Evolutionary conservation across 2,113 vertebrate species (phyloP).

Genomic region (Forbesichthys agassizii): DNA sequence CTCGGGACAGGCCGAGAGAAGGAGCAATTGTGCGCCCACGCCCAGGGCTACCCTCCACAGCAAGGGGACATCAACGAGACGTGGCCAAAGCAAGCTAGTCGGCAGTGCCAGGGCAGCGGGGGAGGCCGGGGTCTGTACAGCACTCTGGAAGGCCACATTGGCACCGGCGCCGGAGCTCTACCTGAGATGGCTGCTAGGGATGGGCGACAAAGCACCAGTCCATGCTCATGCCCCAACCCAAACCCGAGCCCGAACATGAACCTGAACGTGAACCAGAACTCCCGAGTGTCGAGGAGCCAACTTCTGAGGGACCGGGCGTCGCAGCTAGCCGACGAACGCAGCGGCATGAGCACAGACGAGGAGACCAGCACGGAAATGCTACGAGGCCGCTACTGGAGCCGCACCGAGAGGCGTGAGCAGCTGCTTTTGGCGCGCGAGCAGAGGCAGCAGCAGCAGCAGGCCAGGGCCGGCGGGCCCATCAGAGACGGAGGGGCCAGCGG

Average conservation of each 20-base stretch:
- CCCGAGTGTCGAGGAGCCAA: slow-evolving; percentile 68
- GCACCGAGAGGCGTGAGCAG: slow-evolving; percentile 75
- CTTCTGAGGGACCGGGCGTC: slow-evolving; percentile 75
- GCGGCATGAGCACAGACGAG: slow-evolving; percentile 76
- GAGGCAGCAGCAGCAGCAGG: slow-evolving; percentile 65
- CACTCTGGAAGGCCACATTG: slow-evolving; percentile 69
- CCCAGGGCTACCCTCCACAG: slow-evolving; percentile 57
- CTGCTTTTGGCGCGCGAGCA: slow-evolving; percentile 72
- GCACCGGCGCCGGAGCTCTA: slow-evolving; percentile 7
- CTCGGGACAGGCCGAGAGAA: slow-evolving; percentile 33
- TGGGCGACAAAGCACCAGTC: slow-evolving; percentile 18
- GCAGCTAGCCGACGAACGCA: slow-evolving; percentile 69
- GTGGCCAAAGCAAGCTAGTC: slow-evolving; percentile 75
- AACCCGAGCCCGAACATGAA: slow-evolving; percentile 56
- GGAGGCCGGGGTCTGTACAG: slow-evolving; percentile 71
- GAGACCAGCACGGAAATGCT: slow-evolving; percentile 69
- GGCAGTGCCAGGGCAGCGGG: slow-evolving; percentile 47
- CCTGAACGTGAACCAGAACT: slow-evolving; percentile 36
- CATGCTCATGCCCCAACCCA: slow-evolving; percentile 38
- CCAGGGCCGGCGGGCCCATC: slow-evolving; percentile 21
- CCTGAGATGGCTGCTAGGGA: slow-evolving; percentile 43
- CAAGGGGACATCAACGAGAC: slow-evolving; percentile 75
- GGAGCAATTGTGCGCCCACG: slow-evolving; percentile 61
- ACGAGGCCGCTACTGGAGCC: slow-evolving; percentile 76
- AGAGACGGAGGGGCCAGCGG: slow-evolving; percentile 24